Evolutionary conservation across 2,888 invertebrate genomes (phyloP).

Genomic region (Ferrisia virgata): DNA sequence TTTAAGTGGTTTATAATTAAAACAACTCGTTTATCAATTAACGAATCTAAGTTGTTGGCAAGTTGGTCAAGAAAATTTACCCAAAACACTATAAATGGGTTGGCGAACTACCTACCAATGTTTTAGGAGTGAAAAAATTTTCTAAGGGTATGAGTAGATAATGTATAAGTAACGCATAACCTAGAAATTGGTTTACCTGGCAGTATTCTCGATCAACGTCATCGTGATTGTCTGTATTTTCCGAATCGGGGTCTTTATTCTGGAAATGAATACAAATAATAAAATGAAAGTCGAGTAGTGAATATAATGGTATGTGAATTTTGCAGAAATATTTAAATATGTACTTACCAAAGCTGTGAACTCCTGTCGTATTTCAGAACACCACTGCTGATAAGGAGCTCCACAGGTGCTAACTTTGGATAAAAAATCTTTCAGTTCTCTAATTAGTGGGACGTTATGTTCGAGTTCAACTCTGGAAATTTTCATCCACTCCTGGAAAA

Average conservation of each 20-base stretch:
- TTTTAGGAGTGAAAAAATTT: too few species aligned
- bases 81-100: too few species aligned
- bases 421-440: constrained; percentile 59
- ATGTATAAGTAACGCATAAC: not conserved
- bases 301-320: not conserved
- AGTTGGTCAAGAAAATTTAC: not conserved
- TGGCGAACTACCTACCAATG: not conserved
- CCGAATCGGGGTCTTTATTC: constrained; percentile 54
- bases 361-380: constrained; percentile 53
- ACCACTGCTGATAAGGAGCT: constrained; percentile 58
- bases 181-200: constrained; percentile 53
- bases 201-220: constrained; percentile 57
- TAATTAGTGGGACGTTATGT: constrained; percentile 52
- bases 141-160: too few species aligned
- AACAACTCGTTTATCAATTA: not conserved
- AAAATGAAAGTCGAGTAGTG: not conserved
- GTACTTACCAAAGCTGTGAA: constrained; percentile 53
- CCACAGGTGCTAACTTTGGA: constrained; percentile 57
- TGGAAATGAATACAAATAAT: constrained; percentile 49
- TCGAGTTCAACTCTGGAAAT: constrained; percentile 52
- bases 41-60: not conserved
- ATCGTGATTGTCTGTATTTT: constrained; percentile 54
- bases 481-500: constrained; percentile 52
- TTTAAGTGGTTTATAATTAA: not conserved
- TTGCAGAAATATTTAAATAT: not conserved